phyloP scores from a whole-genome alignment of 1,140 invertebrate species.

The Drosophila bifasciata region DNA sequence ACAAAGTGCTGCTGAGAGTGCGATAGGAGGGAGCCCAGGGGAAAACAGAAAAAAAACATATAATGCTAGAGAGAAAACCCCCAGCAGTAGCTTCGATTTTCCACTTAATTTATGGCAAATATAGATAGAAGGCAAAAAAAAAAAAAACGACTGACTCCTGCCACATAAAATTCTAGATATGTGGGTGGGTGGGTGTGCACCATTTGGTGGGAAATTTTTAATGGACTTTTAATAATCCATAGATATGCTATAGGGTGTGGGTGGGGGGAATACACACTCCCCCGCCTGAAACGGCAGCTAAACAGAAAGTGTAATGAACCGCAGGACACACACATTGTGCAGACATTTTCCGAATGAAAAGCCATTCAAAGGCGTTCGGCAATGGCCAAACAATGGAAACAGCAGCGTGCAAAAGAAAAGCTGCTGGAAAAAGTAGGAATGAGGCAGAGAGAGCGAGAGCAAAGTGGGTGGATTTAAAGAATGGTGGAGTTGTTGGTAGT shows the following conservation, averaged over 20 bases:
- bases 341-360: conserved; percentile 78
- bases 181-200: not conserved
- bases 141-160: not conserved
- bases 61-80: conserved; percentile 26
- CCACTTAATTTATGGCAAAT: conserved; percentile 75
- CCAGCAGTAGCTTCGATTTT: conserved; percentile 40
- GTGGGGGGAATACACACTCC: not conserved
- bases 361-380: conserved; percentile 71
- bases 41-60: conserved; percentile 39
- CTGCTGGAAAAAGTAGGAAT: not conserved
- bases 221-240: conserved; percentile 75
- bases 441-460: conserved; percentile 13
- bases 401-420: conserved; percentile 20
- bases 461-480: not conserved
- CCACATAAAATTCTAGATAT: conserved; percentile 12
- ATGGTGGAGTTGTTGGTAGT: conserved; percentile 5
- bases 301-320: conserved; percentile 79
- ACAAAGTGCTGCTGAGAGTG: conserved; percentile 62
- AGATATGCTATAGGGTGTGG: conserved; percentile 4
- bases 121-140: conserved; percentile 33
- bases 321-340: conserved; percentile 75
- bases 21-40: conserved; percentile 45
- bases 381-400: conserved; percentile 69
- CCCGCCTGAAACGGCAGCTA: conserved; percentile 40
- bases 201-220: conserved; percentile 68